Evolutionary conservation across 2,113 vertebrate species (phyloP), one percentile per base, ranked within the genome.

Genomic region (Salvator merianae): DNA sequence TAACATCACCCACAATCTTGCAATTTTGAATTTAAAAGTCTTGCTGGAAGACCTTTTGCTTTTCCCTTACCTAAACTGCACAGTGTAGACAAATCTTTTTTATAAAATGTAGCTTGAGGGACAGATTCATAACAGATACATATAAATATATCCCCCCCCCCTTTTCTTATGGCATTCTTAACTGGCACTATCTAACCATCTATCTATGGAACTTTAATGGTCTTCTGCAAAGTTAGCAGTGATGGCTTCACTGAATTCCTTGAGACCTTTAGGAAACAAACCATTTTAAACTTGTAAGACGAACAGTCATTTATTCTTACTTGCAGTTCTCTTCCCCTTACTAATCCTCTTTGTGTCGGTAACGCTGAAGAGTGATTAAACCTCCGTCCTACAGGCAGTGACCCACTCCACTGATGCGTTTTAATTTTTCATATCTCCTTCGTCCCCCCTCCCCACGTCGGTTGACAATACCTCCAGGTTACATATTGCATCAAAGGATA

Each of bases 401-500:
- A 85, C 86, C 81, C 88, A 80, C 28, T 82, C 70, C 50, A 72
- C 73, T 68, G 77, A 86, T 89, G 94, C 34, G 81, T 83, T 89
- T 90, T 77, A 93, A 93, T 84, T 84, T 84, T 92, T 93, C 88
- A 86, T 92, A 66, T 84, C 68, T 81, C 81, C 38, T 2, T n/a
- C 6, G 10, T 16, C 55, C n/a, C 82, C 30, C 28, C 32, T 81
- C 82, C 76, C 66, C 59, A 80, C 87, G 92, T 92, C 83, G 89
- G 88, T 70, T 88, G 59, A 4, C 43, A 92, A 43, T 77, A 36
- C 83, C 84, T 72, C 77, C 82, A 66, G 90, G 93, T 89, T 92
- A 83, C 85, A 90, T 34, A 91, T 91, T 94, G 88, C 91, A 89
- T 94, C 90, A 87, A 94, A 92, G 84, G 92, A 87, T 89, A 89